Evolutionary conservation across 1,140 invertebrate species (phyloP).

Genomic region (Tenebrio molitor): DNA sequence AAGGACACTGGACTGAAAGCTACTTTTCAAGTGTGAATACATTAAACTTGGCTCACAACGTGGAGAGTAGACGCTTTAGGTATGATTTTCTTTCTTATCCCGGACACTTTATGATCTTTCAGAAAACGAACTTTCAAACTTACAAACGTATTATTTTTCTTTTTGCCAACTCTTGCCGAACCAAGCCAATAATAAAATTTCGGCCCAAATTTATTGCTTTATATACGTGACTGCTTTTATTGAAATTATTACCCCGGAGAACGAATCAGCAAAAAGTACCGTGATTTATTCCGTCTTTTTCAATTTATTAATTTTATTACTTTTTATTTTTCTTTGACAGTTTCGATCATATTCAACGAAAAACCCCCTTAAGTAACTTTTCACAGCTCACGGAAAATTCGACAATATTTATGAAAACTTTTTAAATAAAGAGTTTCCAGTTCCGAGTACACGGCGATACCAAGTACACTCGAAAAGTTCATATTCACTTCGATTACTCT

Average conservation of each 20-base stretch:
- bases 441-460: not conserved
- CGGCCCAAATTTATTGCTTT: conserved; percentile 15
- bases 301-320: conserved; percentile 27
- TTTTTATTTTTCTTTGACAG: conserved; percentile 38
- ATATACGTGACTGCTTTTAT: conserved; percentile 7
- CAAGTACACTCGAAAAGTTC: conserved; percentile 29
- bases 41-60: conserved; percentile 1
- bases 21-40: conserved; percentile 36
- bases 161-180: not conserved
- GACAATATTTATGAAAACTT: conserved; percentile 38
- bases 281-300: conserved; percentile 33
- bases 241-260: conserved; percentile 6
- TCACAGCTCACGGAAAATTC: conserved; percentile 7
- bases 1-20: conserved; percentile 29
- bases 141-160: not conserved
- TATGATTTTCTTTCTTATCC: not conserved
- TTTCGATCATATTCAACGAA: conserved; percentile 17
- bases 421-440: conserved; percentile 20
- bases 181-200: conserved; percentile 5
- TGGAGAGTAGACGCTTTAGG: conserved; percentile 6
- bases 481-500: conserved; percentile 5
- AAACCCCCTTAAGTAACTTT: conserved; percentile 17
- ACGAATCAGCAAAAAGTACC: not conserved
- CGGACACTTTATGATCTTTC: not conserved
- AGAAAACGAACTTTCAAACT: not conserved